Conservation (phyloP, 2,113 vertebrate species). For the Pipa parva region DNA sequence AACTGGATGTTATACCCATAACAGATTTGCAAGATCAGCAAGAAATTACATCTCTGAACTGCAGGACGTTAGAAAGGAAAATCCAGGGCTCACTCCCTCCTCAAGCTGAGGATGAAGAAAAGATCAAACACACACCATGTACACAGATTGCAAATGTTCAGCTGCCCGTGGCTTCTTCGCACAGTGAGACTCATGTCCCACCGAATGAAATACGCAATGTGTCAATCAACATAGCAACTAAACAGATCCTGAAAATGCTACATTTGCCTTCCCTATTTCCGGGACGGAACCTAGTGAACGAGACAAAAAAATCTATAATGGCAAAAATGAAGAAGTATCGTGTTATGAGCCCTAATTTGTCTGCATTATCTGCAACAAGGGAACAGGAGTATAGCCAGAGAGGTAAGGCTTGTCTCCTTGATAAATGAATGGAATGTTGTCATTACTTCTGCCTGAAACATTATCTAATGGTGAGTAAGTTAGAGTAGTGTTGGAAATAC, state of each 20-base stretch:
- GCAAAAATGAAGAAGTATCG: conserved; percentile 56
- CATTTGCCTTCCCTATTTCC: conserved; percentile 31
- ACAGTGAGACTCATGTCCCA: not conserved
- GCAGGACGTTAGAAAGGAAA: not conserved
- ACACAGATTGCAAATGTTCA: not conserved
- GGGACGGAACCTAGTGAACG: conserved; percentile 55
- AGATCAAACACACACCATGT: too few species aligned
- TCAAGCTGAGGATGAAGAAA: not conserved
- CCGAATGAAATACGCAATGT: not conserved
- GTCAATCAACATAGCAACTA: not conserved
- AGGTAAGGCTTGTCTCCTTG: not conserved
- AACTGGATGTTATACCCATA: not conserved
- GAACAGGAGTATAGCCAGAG: not conserved
- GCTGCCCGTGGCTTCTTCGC: not conserved
- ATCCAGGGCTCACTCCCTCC: not conserved
- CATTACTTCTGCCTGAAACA: too few species aligned
- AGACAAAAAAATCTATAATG: conserved; percentile 61
- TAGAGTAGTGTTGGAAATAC: too few species aligned
- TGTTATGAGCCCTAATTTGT: conserved; percentile 59
- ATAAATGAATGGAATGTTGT: too few species aligned
- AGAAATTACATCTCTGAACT: not conserved
- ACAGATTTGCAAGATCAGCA: not conserved
- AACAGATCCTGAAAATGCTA: not conserved
- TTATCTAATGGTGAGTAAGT: too few species aligned
- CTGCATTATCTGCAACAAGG: conserved; percentile 44